These are phyloP conservation scores for Bombus terrestris DNA, from an alignment of 1,140 invertebrate species.

Conservation along the genomic window DNA sequence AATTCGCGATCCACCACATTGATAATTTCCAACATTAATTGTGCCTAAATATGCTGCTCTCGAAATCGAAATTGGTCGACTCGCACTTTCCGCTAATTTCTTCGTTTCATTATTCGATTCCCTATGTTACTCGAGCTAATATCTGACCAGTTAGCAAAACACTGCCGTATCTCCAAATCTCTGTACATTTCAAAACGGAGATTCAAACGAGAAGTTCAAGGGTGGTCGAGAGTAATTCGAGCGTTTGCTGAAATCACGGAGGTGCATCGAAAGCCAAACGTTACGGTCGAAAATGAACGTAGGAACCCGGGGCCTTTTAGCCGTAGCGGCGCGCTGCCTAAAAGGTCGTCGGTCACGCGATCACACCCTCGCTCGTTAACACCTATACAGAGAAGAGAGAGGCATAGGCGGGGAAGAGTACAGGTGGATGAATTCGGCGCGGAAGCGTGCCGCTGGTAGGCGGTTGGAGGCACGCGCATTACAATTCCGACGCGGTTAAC, in stretches of 20 bases:
- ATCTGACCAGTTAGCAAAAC: too few relatives aligned
- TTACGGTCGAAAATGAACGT: neutral
- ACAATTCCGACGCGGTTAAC: conserved; percentile 46
- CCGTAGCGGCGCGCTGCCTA: neutral
- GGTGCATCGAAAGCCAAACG: neutral
- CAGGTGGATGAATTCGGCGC: conserved; percentile 40
- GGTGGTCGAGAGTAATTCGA: too few relatives aligned
- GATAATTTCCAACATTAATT: too few relatives aligned
- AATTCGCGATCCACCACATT: too few relatives aligned
- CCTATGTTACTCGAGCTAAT: too few relatives aligned
- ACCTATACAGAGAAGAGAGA: conserved; percentile 33
- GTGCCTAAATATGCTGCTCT: too few relatives aligned
- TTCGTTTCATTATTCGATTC: too few relatives aligned
- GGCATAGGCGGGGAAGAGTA: neutral
- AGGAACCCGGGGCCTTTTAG: neutral
- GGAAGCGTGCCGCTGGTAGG: conserved; percentile 31
- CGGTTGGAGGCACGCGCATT: conserved; percentile 41
- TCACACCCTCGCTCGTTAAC: conserved; percentile 60
- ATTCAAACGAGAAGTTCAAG: too few relatives aligned
- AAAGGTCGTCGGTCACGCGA: conserved; percentile 67
- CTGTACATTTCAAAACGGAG: too few relatives aligned
- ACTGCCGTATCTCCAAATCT: too few relatives aligned
- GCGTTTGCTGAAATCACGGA: neutral
- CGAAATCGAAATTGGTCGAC: too few relatives aligned
- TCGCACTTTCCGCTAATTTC: too few relatives aligned